Percentiles rank a stretch among this genome's conserved stretches.
phyloP scores from a whole-genome alignment of 2,888 invertebrate species.

The Acleris literana region DNA sequence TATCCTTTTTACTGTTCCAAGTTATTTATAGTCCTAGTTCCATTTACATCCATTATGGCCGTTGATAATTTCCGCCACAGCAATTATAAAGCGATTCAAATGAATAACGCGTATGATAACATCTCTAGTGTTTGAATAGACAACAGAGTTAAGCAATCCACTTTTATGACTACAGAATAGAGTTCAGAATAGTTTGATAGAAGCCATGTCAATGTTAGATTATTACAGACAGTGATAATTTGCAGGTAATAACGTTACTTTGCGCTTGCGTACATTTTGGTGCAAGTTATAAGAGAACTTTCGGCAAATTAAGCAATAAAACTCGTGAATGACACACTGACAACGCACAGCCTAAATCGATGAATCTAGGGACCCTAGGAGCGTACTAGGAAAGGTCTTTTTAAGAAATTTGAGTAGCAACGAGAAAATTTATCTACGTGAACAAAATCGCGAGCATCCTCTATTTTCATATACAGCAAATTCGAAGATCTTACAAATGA shows the following conservation, averaged over 20 bases:
- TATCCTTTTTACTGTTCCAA: not conserved
- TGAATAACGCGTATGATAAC: conserved; percentile 40
- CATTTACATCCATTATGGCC: conserved; percentile 31
- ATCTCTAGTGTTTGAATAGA: conserved; percentile 33
- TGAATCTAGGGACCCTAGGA: too few relatives aligned
- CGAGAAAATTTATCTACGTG: too few relatives aligned
- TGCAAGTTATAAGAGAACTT: conserved; percentile 17
- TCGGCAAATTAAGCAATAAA: too few relatives aligned
- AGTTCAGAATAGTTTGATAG: conserved; percentile 8
- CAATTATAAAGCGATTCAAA: conserved; percentile 45
- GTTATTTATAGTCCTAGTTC: conserved; percentile 16
- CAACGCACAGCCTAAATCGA: too few relatives aligned
- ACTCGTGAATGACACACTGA: too few relatives aligned
- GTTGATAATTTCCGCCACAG: conserved; percentile 35
- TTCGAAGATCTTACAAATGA: too few relatives aligned
- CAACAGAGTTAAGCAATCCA: not conserved
- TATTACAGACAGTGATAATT: conserved; percentile 34
- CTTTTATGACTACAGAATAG: conserved; percentile 5
- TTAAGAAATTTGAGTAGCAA: too few relatives aligned
- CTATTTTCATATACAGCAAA: too few relatives aligned
- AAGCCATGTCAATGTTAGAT: conserved; percentile 3
- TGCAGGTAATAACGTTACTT: conserved; percentile 28
- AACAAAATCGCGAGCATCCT: too few relatives aligned
- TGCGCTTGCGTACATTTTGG: conserved; percentile 8
- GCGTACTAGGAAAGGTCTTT: too few relatives aligned